Conservation (phyloP, 2,888 invertebrate genomes). For the Nineta flava region DNA sequence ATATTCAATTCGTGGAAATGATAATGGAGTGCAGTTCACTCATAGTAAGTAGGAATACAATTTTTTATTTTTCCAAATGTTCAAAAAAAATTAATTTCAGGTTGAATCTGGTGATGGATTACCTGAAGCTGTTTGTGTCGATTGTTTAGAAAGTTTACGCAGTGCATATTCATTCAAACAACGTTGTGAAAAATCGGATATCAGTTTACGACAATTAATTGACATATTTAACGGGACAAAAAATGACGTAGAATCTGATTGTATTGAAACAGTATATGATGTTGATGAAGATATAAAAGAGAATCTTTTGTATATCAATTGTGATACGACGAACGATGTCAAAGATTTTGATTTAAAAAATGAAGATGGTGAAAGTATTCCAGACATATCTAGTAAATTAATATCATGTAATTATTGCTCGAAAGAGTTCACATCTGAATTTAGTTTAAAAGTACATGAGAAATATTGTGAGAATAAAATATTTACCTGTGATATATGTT, state of each 20-base stretch:
- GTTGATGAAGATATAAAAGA: too few species aligned
- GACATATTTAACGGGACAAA: slow-evolving; percentile 14
- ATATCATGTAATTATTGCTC: background rate
- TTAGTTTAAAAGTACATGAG: slow-evolving; percentile 13
- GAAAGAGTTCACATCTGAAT: background rate
- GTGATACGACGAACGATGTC: too few species aligned
- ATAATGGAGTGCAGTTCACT: background rate
- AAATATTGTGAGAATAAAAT: slow-evolving; percentile 7
- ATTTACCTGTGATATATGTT: slow-evolving; percentile 12
- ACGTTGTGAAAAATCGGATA: slow-evolving; percentile 15
- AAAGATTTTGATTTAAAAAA: too few species aligned
- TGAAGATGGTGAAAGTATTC: too few species aligned
- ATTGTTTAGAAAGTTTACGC: slow-evolving; percentile 14
- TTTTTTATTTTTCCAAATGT: too few species aligned
- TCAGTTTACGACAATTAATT: slow-evolving; percentile 12
- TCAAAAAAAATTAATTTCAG: slow-evolving; percentile 9
- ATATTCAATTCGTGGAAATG: background rate
- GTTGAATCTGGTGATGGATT: slow-evolving; percentile 14
- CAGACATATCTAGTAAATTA: too few species aligned
- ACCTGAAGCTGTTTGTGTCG: slow-evolving; percentile 15
- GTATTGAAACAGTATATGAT: too few species aligned
- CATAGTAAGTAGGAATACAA: background rate
- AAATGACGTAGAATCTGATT: too few species aligned
- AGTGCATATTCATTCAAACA: slow-evolving; percentile 14
- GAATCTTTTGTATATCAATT: too few species aligned